Evolutionary conservation across 2,797 vertebrate genomes (phyloP), one percentile per base, ranked within the genome.

Genomic region (Esox masquinongy): DNA sequence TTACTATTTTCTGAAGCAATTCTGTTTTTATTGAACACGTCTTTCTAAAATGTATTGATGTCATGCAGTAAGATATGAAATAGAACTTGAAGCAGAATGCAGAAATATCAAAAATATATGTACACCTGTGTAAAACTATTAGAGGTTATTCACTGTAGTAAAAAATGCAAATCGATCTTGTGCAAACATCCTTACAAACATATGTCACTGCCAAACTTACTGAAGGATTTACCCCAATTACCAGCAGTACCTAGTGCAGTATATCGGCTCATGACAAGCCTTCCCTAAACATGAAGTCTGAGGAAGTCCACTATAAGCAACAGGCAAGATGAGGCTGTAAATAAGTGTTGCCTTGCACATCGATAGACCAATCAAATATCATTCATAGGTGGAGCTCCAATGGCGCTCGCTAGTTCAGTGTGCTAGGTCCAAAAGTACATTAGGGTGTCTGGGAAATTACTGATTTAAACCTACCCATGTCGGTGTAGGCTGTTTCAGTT

Each of bases 261-360:
- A 70, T 79, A 77, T 75, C 83, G 76, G 74, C 78, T 85, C 80
- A 80, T 79, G 80, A 77, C 79, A 85, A 82, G 80, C 77, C 43
- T 47, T 39, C 36, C 36, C 36, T 39, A 39, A 39, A 39, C 7
- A 39, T 39, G 36, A 39, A 39, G 36, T 39, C 36, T 39, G 7
- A 39, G 36, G 36, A 39, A 39, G 36, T 39, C 36, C 9, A 47
- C 43, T 11, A 47, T 47, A 14, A 47, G 12, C 43, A 47, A 12
- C 43, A 47, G 12, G 9, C 43, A 47, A 47, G 11, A 12, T 47
- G 6, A 8, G 12, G 9, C 43, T 47, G 12, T 14, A 11, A 47
- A 47, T 11, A 11, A 47, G 6, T 14, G 43, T 47, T 47, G 43
- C 9, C 43, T 47, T 47, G 36, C 36, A 39, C 36, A 39, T 39